Conservation (phyloP, 2,888 invertebrate genomes). For the Thereva unica region DNA sequence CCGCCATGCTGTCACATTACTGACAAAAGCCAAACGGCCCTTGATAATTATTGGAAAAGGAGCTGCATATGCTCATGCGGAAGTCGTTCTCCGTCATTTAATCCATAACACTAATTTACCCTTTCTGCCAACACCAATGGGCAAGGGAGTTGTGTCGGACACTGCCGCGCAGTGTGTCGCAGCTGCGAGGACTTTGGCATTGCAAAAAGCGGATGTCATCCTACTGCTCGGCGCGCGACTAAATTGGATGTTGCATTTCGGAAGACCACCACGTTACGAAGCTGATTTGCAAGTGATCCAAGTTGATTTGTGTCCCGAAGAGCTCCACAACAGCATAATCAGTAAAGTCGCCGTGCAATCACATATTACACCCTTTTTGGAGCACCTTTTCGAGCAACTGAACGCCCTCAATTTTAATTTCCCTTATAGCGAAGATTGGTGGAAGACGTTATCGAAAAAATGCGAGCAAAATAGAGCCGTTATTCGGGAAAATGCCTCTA, state of each 20-base stretch:
- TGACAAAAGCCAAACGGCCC: constrained; percentile 77
- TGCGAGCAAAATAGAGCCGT: constrained; percentile 74
- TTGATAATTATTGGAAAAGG: constrained; percentile 91
- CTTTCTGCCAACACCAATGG: constrained; percentile 95
- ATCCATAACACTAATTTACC: constrained; percentile 77
- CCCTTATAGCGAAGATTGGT: constrained; percentile 69
- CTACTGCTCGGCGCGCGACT: constrained; percentile 86
- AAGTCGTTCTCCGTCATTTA: constrained; percentile 70
- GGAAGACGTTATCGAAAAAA: constrained; percentile 72
- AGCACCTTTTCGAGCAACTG: constrained; percentile 66
- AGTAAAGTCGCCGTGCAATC: constrained; percentile 82
- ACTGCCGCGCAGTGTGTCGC: constrained; percentile 75
- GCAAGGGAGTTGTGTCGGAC: constrained; percentile 79
- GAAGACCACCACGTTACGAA: constrained; percentile 81
- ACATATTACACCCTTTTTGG: constrained; percentile 76
- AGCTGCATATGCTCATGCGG: constrained; percentile 80
- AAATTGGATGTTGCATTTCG: constrained; percentile 99
- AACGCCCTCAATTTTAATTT: constrained; percentile 65
- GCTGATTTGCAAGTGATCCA: constrained; percentile 86
- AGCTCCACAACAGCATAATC: constrained; percentile 86
- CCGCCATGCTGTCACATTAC: constrained; percentile 69
- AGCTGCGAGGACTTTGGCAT: constrained; percentile 82
- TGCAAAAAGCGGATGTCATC: constrained; percentile 87
- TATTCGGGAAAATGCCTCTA: constrained; percentile 68
- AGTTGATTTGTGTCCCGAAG: constrained; percentile 87